These are phyloP conservation scores for Lamprotornis superbus DNA, from an alignment of 2,113 vertebrate species.

Conservation along the genomic window DNA sequence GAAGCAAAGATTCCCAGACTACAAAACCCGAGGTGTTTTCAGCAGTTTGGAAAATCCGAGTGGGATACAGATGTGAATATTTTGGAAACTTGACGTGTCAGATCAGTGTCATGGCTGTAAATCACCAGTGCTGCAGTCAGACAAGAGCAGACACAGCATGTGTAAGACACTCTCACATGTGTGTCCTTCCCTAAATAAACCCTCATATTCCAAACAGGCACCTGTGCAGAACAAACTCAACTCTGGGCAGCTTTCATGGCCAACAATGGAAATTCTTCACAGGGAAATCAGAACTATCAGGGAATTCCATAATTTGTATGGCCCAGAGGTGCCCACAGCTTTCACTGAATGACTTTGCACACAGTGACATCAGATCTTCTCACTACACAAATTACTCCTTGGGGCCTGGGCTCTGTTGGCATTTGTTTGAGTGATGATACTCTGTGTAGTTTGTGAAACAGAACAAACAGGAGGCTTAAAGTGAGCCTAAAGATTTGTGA, in stretches of 20 bases:
- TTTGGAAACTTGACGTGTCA: not conserved
- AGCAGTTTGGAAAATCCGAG: not conserved
- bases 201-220: not conserved
- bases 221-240: not conserved
- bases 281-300: not conserved
- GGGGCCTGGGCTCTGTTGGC: not conserved
- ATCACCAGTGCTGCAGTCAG: not conserved
- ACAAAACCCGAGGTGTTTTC: not conserved
- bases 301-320: not conserved
- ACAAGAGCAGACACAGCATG: not conserved
- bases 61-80: not conserved
- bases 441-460: not conserved
- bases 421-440: conserved; percentile 26
- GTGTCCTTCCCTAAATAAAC: not conserved
- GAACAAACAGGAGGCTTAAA: conserved; percentile 33
- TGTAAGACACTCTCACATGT: not conserved
- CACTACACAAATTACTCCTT: not conserved
- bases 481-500: conserved; percentile 12
- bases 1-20: not conserved
- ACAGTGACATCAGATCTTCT: not conserved
- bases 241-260: not conserved
- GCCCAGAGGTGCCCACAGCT: not conserved
- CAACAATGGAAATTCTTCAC: not conserved
- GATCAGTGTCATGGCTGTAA: not conserved
- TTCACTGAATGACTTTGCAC: not conserved